Evolutionary conservation across 2,113 vertebrate species (phyloP).

Genomic region (cattle (Bos taurus)): DNA sequence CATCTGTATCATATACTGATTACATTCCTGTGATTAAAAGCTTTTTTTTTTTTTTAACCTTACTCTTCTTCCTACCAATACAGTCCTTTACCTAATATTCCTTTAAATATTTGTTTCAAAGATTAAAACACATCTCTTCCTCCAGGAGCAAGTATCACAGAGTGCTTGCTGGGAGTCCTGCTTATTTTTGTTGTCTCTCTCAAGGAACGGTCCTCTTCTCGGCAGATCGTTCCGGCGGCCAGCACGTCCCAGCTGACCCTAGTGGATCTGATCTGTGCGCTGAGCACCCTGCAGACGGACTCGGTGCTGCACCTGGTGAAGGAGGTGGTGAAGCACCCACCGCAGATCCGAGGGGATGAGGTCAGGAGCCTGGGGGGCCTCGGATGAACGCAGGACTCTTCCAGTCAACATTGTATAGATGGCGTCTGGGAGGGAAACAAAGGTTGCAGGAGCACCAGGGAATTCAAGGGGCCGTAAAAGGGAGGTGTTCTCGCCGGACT

Average conservation of each 20-base stretch:
- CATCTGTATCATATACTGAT: background rate
- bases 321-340: slow-evolving; percentile 96
- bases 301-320: slow-evolving; percentile 89
- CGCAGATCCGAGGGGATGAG: slow-evolving; percentile 92
- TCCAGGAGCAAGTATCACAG: accelerated
- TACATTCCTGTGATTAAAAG: background rate
- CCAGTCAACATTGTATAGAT: accelerated
- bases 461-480: no score
- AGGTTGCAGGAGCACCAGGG: background rate
- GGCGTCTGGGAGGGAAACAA: background rate
- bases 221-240: slow-evolving; percentile 87
- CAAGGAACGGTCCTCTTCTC: background rate
- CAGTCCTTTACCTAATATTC: background rate
- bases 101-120: background rate
- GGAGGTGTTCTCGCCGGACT: background rate
- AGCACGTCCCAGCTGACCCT: slow-evolving; percentile 87
- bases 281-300: slow-evolving; percentile 87
- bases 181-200: background rate
- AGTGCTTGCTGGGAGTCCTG: accelerated
- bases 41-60: background rate
- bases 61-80: background rate
- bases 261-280: slow-evolving; percentile 89
- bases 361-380: slow-evolving; percentile 69
- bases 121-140: background rate
- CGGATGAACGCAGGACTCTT: accelerated